Conservation (phyloP, 2,113 vertebrate species). For the Gasterosteus aculeatus region DNA sequence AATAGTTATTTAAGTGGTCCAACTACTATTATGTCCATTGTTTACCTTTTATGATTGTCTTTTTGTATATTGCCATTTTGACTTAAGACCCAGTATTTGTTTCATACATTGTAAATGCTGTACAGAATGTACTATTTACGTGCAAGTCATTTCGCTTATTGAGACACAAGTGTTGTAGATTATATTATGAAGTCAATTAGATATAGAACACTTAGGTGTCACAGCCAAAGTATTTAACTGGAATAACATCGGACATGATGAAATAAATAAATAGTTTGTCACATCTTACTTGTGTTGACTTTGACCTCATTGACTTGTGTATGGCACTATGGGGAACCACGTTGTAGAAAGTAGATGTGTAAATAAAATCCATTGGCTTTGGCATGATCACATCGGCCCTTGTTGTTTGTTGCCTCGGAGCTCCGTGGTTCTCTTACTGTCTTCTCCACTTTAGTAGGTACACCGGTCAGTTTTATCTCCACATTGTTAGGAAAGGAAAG, state of each 20-base stretch:
- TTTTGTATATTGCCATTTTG: conserved; percentile 31
- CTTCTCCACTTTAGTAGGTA: background rate
- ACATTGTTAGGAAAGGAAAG: background rate
- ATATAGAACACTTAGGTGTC: conserved; percentile 55
- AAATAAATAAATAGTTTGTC: conserved; percentile 6
- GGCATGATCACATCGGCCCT: conserved; percentile 42
- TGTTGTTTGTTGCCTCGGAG: conserved; percentile 11
- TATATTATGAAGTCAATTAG: conserved; percentile 38
- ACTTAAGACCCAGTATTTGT: conserved; percentile 63
- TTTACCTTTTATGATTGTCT: conserved; percentile 19
- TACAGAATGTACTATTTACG: conserved; percentile 78
- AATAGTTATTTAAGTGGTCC: conserved; percentile 1
- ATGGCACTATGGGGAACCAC: conserved; percentile 26
- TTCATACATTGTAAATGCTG: conserved; percentile 81
- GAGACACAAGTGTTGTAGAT: conserved; percentile 53
- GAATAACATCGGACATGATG: conserved; percentile 21
- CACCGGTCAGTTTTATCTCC: background rate
- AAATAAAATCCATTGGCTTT: conserved; percentile 72
- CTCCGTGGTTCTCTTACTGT: background rate
- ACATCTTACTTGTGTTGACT: conserved; percentile 20
- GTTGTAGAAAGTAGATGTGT: conserved; percentile 55
- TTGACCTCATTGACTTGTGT: conserved; percentile 37
- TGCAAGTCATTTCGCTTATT: conserved; percentile 58
- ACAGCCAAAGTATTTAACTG: conserved; percentile 46
- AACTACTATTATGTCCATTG: conserved; percentile 11